Percentiles rank a stretch among this genome's conserved stretches.
phyloP scores from a whole-genome alignment of 2,113 vertebrate genomes.

The Nerophis lumbriciformis region DNA sequence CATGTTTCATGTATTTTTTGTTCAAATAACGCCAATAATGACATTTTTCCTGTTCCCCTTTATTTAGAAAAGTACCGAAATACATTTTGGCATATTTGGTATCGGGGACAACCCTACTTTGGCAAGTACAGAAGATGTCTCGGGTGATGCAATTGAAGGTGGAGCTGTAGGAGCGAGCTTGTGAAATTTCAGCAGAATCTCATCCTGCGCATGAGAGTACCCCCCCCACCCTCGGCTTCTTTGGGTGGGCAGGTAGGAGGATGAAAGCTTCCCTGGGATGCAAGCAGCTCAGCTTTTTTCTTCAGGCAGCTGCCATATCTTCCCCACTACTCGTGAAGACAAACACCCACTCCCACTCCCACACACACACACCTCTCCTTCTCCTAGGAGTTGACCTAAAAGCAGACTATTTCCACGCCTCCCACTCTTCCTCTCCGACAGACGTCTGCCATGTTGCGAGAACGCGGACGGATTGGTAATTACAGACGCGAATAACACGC shows the following conservation, averaged over 20 bases:
- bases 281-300: slow-evolving; percentile 51
- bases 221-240: slow-evolving; percentile 9
- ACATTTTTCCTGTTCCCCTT: no score
- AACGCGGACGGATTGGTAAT: background rate
- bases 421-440: background rate
- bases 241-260: slow-evolving; percentile 56
- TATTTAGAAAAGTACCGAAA: no score
- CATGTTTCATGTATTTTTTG: no score
- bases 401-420: slow-evolving; percentile 47
- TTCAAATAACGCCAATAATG: no score
- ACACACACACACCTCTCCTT: slow-evolving; percentile 36
- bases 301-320: slow-evolving; percentile 51
- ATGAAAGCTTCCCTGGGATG: slow-evolving; percentile 60
- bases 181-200: background rate
- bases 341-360: slow-evolving; percentile 25
- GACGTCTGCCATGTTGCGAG: slow-evolving; percentile 5
- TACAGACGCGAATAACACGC: slow-evolving; percentile 7
- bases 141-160: no score
- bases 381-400: slow-evolving; percentile 55
- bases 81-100: no score
- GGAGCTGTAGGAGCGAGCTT: no score
- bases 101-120: no score
- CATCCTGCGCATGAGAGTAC: background rate
- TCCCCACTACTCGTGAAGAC: slow-evolving; percentile 43
- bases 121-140: no score